phyloP scores from a whole-genome alignment of 92 coral and sea anemone species.

The Porites cylindrica region DNA sequence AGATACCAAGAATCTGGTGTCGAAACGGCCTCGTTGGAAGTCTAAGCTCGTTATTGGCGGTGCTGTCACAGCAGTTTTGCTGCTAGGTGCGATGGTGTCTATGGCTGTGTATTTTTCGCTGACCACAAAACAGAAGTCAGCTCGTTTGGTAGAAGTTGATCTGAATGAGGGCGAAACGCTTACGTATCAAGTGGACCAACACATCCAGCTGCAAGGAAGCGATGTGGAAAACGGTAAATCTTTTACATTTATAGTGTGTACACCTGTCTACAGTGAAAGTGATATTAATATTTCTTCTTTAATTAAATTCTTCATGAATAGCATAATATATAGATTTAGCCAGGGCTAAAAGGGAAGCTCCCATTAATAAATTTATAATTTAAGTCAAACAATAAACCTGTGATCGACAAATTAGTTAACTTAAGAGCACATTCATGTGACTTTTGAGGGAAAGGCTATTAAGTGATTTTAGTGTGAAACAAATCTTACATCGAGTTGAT shows the following conservation, averaged over 20 bases:
- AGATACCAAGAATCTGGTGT: background rate
- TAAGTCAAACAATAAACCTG: too few species aligned
- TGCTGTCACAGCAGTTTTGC: background rate
- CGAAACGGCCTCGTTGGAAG: slow-evolving; percentile 1
- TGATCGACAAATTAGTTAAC: too few species aligned
- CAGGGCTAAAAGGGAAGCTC: too few species aligned
- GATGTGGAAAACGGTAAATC: background rate
- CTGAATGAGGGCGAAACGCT: slow-evolving; percentile 19
- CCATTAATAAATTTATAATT: too few species aligned
- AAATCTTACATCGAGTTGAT: too few species aligned
- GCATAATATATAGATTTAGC: too few species aligned
- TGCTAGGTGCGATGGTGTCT: slow-evolving; percentile 11
- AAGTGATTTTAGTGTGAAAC: too few species aligned
- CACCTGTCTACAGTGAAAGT: too few species aligned
- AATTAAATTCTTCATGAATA: too few species aligned
- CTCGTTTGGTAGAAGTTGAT: slow-evolving; percentile 36
- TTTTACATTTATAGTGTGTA: background rate
- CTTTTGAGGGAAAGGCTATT: too few species aligned
- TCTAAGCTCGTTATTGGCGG: slow-evolving; percentile 6
- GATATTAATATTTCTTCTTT: too few species aligned
- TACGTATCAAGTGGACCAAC: slow-evolving; percentile 28
- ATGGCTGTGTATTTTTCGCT: background rate
- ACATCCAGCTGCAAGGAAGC: background rate
- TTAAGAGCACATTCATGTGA: too few species aligned
- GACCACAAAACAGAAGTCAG: background rate